Evolutionary conservation across 2,888 invertebrate genomes (phyloP), one percentile per base, ranked within the genome.

Genomic region (Nineta flava): DNA sequence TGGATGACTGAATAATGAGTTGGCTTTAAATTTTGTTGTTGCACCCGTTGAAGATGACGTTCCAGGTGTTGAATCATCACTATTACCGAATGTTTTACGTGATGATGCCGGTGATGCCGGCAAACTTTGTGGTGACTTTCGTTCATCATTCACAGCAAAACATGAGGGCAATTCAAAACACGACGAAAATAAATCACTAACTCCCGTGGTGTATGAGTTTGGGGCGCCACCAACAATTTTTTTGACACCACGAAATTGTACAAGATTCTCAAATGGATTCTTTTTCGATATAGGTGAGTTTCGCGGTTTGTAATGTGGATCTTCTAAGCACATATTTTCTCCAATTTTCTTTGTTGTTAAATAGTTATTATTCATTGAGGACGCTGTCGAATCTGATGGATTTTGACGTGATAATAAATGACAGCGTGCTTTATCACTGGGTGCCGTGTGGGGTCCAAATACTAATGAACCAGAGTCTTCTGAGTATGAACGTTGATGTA

Each of bases 301-400:
- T 57, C 75, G 72, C 2, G 81, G 85, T 60, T 81, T 81, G 63
- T 88, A 87, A 66, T 86, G 84, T 49, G 83, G 77, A 70, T 90
- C 88, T 57, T 85, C 79, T 56, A 83, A 75, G 64, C 88, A 83
- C 82, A 92, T 92, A 53, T 85, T 82, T 67, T 87, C 86, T 47
- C 87, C 88, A 9, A 88, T 79, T 57, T 81, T 79, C 51, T 77
- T 75, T 50, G 81, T 73, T 6, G 74, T 72, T 38, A 72, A 55
- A 16, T 47, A 35, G 53, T 75, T 34, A 15, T 43, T 35, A 4
- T 48, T 13, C 4, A 7, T 26, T 9, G 47, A 38, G 19, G 17
- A 9, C 15, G 10, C n/a, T 16, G 21, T 42, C n/a, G 34, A 32
- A 32, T 52, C 52, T 9, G 31, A 32, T 12, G 43, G 42, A 34